Base-by-base conservation (phyloP, 2,797 vertebrate species). In the Tamandua tetradactyla region DNA sequence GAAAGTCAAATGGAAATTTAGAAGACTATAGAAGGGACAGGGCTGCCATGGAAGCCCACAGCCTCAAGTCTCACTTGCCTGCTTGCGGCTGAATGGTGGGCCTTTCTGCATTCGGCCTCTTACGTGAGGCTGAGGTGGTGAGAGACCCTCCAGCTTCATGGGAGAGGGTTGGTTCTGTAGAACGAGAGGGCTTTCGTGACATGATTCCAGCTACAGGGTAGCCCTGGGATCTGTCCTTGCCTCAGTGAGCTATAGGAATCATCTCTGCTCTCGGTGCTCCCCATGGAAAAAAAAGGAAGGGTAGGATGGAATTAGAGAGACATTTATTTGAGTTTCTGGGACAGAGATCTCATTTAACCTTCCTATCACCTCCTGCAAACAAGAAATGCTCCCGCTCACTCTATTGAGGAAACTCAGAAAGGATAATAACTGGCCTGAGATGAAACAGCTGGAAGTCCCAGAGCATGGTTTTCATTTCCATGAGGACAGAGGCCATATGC, bases 51-150 rank as follows among this genome's bases (percentile, higher is more conserved):
- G 78, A 55, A 75, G 22, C 14, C 47, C 35, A 5, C 0, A 0
- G 23, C 25, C 30, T n/a, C 35, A 17, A 3, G 0, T 1, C 0
- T 47, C 83, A 18, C 10, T 1, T 0, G 0, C 1, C 1, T 12
- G 59, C 59, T 66, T 57, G 62, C 47, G 62, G 57, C 55, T 76
- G 47, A 37, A 4, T 20, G 89, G 72, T 17, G 47, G 27, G 8
- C 18, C 11, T 0, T 30, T 72, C 44, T 25, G 11, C 42, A 40
- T 59, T 49, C 78, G 30, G 22, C 37, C 44, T 52, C 78, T 59
- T 52, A 11, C 0, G 5, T 3, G 59, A 78, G 20, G 13, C 25
- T 68, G 17, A 47, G n/a, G 7, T 57, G 62, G 25, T 35, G 66
- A 55, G 72, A 69, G 23, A 27, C 22, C 3, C 42, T 42, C 18